Base-by-base conservation (phyloP, 1,140 invertebrate genomes). In the Cherax destructor region DNA sequence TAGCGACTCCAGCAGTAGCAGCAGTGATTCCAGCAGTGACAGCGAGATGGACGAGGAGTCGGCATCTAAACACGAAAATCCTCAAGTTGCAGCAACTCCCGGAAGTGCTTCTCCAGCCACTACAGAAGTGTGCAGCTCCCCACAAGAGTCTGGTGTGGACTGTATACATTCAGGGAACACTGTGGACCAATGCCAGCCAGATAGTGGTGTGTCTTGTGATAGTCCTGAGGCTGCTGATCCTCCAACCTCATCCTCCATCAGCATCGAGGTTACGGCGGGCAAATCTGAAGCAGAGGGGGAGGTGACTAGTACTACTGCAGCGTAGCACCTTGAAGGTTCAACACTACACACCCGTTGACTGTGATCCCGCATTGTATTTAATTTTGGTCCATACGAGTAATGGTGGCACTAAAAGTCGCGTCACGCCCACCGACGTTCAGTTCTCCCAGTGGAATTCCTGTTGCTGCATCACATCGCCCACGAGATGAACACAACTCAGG, bases 21-120 rank as follows among this genome's bases (percentile, higher is more conserved):
- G 84, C 7, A 86, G 83, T 47, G 78, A 69, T 41, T 84, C 85
- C 78, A 85, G 87, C 59, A 72, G 69, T 41, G 52, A 50, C 49
- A 88, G 86, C 91, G 92, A 92, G 13, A 77, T 24, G 61, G 87
- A 89, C 11, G 88, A 83, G 52, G 88, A 89, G 61, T 47, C 24
- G 24, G 18, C 10, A 13, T 16, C 16, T 76, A 5, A 47, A 21
- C 59, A 69, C n/a, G 59, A 69, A n/a, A n/a, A 74, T 6, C 4
- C 21, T 6, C n/a, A 30, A 24, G 69, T 10, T 5, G 69, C 24
- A 7, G 5, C 16, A n/a, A 74, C 69, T 0, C 24, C 69, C 9
- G 69, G n/a, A 74, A 10, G 4, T 10, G n/a, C 69, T 9, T 69
- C 65, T 21, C 65, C 65, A 6, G 56, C 52, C 18, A 47, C 77